Evolutionary conservation across 2,888 invertebrate species (phyloP), one percentile per base, ranked within the genome.

Genomic region (Microctonus hyperodae): DNA sequence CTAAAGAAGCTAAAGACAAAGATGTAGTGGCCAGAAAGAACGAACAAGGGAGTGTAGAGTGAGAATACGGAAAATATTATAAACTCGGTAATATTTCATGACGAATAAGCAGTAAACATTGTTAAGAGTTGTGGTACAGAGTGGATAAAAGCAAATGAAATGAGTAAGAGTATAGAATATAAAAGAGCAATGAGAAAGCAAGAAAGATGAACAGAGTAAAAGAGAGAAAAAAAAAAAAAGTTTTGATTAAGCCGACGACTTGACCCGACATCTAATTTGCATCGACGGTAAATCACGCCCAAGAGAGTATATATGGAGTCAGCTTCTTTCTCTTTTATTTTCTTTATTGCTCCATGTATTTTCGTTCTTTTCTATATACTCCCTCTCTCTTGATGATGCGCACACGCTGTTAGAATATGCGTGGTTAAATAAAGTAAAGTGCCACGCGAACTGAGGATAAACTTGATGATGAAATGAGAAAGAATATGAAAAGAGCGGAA

Each of bases 191-290:
- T 51, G 40, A 58, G 33, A 60, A 37, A 60, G 50, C 40, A 48
- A 50, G 28, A 7, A 28, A 28, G 7, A 28, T 28, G 7, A 28
- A 28, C 3, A 28, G 7, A 7, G n/a, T n/a, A 59, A 51, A 53
- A 16, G 28, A 40, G 20, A 65, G 23, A 61, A 64, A 64, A 63
- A 65, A 35, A 23, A 70, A 73, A 71, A 71, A 72, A 70, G 65
- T 70, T 73, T 73, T 73, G 72, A 73, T 73, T 73, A 73, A 73
- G 71, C 71, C 71, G 72, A 73, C 72, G 72, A 73, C 71, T 73
- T 73, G 72, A 73, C 72, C 72, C 72, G 72, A 73, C 72, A 73
- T 71, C 72, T 73, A 73, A 73, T 73, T 73, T 73, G 72, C 72
- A 73, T 73, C 72, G 72, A 73, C 72, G 71, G 72, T 73, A 73